Conservation (phyloP, 2,113 vertebrate genomes). For the Myodes glareolus region DNA sequence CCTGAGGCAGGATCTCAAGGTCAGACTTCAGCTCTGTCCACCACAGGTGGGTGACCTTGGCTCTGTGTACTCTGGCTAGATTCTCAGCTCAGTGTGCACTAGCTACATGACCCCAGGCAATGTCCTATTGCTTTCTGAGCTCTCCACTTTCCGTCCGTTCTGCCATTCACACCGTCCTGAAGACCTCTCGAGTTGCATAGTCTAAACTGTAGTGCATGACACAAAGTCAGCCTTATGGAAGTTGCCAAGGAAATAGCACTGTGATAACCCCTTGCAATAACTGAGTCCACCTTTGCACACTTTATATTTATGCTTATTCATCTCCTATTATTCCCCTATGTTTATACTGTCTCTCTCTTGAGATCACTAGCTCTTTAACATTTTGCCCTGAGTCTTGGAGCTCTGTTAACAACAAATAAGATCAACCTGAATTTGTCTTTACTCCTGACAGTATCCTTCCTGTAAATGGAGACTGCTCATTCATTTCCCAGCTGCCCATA, state of each 20-base stretch:
- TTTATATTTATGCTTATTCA: not conserved
- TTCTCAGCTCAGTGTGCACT: fast-evolving
- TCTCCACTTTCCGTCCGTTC: not conserved
- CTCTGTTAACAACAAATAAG: slow-evolving; percentile 9
- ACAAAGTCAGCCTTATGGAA: not conserved
- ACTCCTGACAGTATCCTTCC: not conserved
- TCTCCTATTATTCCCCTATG: not conserved
- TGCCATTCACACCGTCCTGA: not conserved
- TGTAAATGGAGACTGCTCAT: no score
- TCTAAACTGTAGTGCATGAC: not conserved
- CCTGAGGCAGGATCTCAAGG: not conserved
- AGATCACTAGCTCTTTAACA: not conserved
- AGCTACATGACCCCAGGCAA: not conserved
- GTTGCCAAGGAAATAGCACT: not conserved
- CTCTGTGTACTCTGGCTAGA: not conserved
- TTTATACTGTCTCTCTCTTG: not conserved
- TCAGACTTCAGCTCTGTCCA: not conserved
- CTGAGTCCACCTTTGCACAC: no score
- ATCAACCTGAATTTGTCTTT: not conserved
- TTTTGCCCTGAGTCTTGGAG: not conserved
- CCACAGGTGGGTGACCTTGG: no score
- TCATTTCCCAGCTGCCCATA: no score
- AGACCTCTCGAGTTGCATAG: not conserved
- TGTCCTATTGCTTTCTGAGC: not conserved
- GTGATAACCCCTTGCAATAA: not conserved